A percentile compares a stretch with the other conserved stretches of the same genome.
phyloP scores from a whole-genome alignment of 2,888 invertebrate genomes.

The Caenorhabditis sinica region DNA sequence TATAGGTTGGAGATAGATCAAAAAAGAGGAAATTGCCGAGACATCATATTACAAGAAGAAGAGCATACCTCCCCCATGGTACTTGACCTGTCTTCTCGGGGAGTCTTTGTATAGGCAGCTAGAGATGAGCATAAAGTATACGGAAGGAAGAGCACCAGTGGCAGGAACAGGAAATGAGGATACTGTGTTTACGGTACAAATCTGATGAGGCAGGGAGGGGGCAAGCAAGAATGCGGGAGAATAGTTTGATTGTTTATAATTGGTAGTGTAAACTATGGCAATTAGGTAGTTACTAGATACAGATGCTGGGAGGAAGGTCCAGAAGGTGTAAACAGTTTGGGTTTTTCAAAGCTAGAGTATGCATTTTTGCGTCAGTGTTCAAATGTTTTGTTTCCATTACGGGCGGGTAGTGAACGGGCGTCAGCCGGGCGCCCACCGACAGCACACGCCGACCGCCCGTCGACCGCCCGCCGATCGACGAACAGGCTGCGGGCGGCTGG shows the following conservation, averaged over 20 bases:
- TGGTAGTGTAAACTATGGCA: neutral
- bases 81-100: slow-evolving; percentile 55
- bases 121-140: slow-evolving; percentile 19
- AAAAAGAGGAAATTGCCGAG: neutral
- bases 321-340: too few relatives aligned
- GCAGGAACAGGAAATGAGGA: slow-evolving; percentile 46
- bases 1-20: slow-evolving; percentile 1
- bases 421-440: too few relatives aligned
- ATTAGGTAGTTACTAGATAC: too few relatives aligned
- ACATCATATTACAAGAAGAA: slow-evolving; percentile 60
- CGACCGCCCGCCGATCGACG: too few relatives aligned
- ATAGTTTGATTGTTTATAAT: slow-evolving; percentile 3
- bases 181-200: slow-evolving; percentile 54
- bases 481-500: too few relatives aligned
- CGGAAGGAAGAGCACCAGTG: slow-evolving; percentile 38
- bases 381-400: too few relatives aligned
- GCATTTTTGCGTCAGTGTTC: too few relatives aligned
- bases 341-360: too few relatives aligned
- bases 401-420: too few relatives aligned
- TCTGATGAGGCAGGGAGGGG: slow-evolving; percentile 19
- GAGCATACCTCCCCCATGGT: slow-evolving; percentile 21
- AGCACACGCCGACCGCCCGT: too few relatives aligned
- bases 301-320: too few relatives aligned
- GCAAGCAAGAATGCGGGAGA: neutral
- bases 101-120: slow-evolving; percentile 60